phyloP scores from a whole-genome alignment of 2,113 vertebrate genomes.

The Verasper variegatus region DNA sequence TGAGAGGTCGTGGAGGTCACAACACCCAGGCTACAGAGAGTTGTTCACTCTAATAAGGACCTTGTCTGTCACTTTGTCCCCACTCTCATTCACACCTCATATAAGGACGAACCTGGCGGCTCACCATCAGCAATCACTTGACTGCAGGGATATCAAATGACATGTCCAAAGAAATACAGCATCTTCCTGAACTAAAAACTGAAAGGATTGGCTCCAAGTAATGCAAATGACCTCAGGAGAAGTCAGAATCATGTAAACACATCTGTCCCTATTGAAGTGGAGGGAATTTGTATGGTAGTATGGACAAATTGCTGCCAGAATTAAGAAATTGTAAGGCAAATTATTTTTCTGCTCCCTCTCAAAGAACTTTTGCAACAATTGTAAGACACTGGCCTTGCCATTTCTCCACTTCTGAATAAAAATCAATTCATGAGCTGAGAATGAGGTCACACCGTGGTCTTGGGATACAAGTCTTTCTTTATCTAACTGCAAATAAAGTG shows the following conservation, averaged over 20 bases:
- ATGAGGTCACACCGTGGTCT: conserved; percentile 60
- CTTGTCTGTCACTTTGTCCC: conserved; percentile 1
- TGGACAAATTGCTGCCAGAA: conserved; percentile 47
- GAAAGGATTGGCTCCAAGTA: conserved; percentile 26
- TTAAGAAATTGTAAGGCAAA: conserved; percentile 53
- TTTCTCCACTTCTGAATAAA: conserved; percentile 59
- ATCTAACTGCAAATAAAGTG: conserved; percentile 61
- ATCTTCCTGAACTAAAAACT: conserved; percentile 40
- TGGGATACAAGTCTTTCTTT: conserved; percentile 63
- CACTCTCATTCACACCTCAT: conserved; percentile 47
- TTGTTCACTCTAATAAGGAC: conserved; percentile 32
- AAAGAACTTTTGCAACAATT: conserved; percentile 59
- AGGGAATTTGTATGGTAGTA: conserved; percentile 14
- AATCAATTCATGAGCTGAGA: conserved; percentile 61
- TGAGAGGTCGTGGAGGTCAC: conserved; percentile 44
- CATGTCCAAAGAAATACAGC: conserved; percentile 47
- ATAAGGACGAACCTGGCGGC: conserved; percentile 37
- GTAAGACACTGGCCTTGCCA: conserved; percentile 64
- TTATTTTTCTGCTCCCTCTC: conserved; percentile 46
- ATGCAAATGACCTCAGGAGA: conserved; percentile 59
- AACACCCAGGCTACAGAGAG: conserved; percentile 24
- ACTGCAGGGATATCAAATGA: conserved; percentile 45
- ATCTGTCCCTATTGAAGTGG: conserved; percentile 36
- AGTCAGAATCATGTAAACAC: conserved; percentile 37
- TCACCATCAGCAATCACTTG: conserved; percentile 33